A percentile compares a stretch with the other conserved stretches of the same genome.
Conservation (phyloP, 2,797 vertebrate species). For the Euthynnus affinis region DNA sequence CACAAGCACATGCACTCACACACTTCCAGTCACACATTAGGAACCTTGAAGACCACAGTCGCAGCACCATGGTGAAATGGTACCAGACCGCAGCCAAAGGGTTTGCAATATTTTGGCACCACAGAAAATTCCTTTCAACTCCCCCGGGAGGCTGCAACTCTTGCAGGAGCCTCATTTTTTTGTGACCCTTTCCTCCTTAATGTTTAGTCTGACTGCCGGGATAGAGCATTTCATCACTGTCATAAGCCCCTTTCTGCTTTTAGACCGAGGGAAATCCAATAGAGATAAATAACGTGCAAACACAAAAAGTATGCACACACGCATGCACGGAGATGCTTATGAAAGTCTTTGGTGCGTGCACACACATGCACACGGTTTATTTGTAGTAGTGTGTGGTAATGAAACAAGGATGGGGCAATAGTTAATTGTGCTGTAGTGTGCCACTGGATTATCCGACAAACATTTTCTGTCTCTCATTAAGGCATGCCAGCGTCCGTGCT, state of each 20-base stretch:
- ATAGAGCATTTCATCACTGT: slow-evolving; percentile 60
- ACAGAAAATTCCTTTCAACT: slow-evolving; percentile 65
- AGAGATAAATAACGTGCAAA: slow-evolving; percentile 33
- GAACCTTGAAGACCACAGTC: slow-evolving; percentile 64
- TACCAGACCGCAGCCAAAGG: slow-evolving; percentile 59
- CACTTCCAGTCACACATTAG: slow-evolving; percentile 63
- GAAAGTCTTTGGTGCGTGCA: neutral
- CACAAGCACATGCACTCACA: slow-evolving; percentile 21
- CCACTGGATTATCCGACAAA: slow-evolving; percentile 9
- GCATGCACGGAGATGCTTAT: slow-evolving; percentile 15
- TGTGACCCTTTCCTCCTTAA: slow-evolving; percentile 58
- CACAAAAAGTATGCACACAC: slow-evolving; percentile 20
- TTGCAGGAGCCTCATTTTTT: slow-evolving; percentile 59
- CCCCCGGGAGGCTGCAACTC: slow-evolving; percentile 60
- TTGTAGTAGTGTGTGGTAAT: neutral
- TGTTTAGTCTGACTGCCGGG: slow-evolving; percentile 67
- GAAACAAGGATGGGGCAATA: slow-evolving; percentile 2
- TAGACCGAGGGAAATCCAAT: neutral
- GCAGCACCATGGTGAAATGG: slow-evolving; percentile 49
- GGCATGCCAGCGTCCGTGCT: neutral
- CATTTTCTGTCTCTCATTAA: slow-evolving; percentile 35
- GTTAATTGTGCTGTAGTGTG: slow-evolving; percentile 15
- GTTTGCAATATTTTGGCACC: slow-evolving; percentile 71
- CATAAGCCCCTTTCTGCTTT: slow-evolving; percentile 11
- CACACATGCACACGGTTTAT: slow-evolving; percentile 7